phyloP scores from a whole-genome alignment of 2,113 vertebrate species.

The Galeopterus variegatus region DNA sequence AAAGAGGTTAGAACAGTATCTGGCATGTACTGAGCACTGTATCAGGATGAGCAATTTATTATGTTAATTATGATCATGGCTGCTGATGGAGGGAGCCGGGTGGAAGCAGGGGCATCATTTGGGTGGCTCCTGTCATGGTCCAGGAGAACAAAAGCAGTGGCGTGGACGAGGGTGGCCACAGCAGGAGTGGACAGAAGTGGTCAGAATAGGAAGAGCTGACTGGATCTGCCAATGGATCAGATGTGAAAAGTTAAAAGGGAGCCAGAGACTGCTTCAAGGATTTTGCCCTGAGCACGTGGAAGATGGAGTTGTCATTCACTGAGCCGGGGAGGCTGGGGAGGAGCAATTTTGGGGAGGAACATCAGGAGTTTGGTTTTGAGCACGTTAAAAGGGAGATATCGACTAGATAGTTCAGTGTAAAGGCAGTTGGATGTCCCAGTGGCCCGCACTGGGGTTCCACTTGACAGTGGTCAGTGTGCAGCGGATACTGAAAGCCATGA shows the following conservation, averaged over 20 bases:
- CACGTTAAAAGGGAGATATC: not conserved
- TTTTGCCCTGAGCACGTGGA: not conserved
- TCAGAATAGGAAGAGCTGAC: not conserved
- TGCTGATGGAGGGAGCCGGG: not conserved
- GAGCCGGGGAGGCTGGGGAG: too few relatives aligned
- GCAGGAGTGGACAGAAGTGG: not conserved
- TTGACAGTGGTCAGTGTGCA: not conserved
- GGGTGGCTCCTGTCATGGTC: not conserved
- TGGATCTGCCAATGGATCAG: too few relatives aligned
- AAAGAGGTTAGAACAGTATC: too few relatives aligned
- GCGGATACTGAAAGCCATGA: not conserved
- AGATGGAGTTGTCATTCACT: not conserved
- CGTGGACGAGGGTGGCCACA: too few relatives aligned
- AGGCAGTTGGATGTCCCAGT: not conserved
- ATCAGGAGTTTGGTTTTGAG: not conserved
- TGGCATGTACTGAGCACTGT: too few relatives aligned
- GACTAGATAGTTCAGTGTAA: accelerated
- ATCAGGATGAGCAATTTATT: too few relatives aligned
- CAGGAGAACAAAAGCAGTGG: too few relatives aligned
- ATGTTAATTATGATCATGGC: too few relatives aligned
- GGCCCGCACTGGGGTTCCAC: not conserved
- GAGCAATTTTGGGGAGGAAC: too few relatives aligned
- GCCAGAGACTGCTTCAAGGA: accelerated
- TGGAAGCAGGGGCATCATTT: not conserved
- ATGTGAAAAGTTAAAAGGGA: not conserved